Evolutionary conservation across 2,797 vertebrate genomes (phyloP).

Genomic region (Carcharodon carcharias): DNA sequence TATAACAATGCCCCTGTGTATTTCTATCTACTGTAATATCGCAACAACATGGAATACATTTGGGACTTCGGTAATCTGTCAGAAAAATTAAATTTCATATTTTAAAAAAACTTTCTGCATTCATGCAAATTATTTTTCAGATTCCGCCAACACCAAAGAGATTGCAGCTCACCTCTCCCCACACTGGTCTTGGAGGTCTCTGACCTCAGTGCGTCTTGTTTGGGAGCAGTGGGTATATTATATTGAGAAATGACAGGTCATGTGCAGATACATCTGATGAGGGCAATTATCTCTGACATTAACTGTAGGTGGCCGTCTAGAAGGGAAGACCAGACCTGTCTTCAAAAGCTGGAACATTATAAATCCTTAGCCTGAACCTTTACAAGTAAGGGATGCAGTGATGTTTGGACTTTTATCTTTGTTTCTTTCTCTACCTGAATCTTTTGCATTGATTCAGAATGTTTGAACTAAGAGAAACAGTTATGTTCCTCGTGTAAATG

Average conservation of each 20-base stretch:
- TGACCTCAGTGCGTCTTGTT: neutral
- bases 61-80: neutral
- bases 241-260: too few species aligned
- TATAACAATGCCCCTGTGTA: neutral
- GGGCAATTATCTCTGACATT: neutral
- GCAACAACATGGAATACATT: neutral
- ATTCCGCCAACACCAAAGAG: neutral
- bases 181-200: neutral
- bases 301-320: neutral
- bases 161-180: neutral
- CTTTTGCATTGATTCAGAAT: neutral
- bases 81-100: neutral
- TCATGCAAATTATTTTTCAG: neutral
- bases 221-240: neutral
- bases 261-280: neutral
- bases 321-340: neutral
- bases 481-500: neutral
- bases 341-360: neutral
- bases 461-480: neutral
- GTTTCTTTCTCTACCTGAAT: neutral
- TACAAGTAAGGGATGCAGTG: neutral
- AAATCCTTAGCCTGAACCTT: neutral
- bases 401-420: neutral
- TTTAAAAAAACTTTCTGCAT: neutral
- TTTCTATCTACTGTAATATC: neutral